phyloP scores from a whole-genome alignment of 2,888 invertebrate genomes.

The Auanema freiburgensis region DNA sequence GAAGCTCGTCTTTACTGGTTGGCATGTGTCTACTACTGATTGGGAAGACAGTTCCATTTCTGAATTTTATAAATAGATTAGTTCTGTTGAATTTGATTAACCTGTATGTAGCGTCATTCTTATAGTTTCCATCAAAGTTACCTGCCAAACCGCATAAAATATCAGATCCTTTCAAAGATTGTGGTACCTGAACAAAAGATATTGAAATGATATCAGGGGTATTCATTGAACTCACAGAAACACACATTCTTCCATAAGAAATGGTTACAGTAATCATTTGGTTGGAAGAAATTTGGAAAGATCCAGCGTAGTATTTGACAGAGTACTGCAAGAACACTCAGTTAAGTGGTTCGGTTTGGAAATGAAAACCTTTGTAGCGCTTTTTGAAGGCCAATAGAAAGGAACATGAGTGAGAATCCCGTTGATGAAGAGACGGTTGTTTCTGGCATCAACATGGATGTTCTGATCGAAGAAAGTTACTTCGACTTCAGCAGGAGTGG shows the following conservation, averaged over 20 bases:
- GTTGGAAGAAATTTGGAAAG: slow-evolving; percentile 1
- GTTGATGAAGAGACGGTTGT: slow-evolving; percentile 38
- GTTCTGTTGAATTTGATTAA: slow-evolving; percentile 4
- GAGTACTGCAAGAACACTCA: background rate
- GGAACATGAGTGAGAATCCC: slow-evolving; percentile 41
- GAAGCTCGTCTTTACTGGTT: slow-evolving; percentile 18
- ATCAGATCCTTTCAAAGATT: slow-evolving; percentile 22
- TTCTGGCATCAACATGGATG: slow-evolving; percentile 41
- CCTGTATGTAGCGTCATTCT: slow-evolving; percentile 40
- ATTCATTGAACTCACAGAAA: slow-evolving; percentile 23
- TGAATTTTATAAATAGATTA: slow-evolving; percentile 2
- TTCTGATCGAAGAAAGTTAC: slow-evolving; percentile 44
- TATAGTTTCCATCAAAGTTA: slow-evolving; percentile 45
- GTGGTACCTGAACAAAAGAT: no score
- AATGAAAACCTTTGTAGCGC: slow-evolving; percentile 19
- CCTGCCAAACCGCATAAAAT: slow-evolving; percentile 54
- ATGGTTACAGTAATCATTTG: background rate
- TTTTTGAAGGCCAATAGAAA: slow-evolving; percentile 47
- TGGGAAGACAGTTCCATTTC: slow-evolving; percentile 15
- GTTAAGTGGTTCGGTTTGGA: no score
- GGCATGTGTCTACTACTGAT: slow-evolving; percentile 24
- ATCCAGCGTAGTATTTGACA: slow-evolving; percentile 1
- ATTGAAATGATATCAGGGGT: slow-evolving; percentile 15
- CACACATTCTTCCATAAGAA: background rate
- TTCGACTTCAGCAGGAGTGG: slow-evolving; percentile 43